These are phyloP conservation scores for Xenopus petersii DNA, from an alignment of 2,797 vertebrate genomes.

Conservation along the genomic window DNA sequence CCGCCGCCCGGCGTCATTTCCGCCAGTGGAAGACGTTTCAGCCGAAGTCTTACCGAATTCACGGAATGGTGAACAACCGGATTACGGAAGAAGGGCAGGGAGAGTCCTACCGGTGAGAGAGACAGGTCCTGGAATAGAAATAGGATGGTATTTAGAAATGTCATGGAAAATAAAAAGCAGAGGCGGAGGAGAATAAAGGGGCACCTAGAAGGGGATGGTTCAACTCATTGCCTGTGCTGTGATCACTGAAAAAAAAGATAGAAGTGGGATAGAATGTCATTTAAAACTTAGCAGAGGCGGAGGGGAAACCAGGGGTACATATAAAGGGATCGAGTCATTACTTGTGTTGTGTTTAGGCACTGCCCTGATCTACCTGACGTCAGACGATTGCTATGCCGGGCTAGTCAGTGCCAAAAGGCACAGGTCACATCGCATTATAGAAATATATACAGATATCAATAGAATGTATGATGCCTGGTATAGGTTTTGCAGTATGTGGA, in stretches of 20 bases:
- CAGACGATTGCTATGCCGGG: background rate
- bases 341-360: background rate
- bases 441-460: too few relatives aligned
- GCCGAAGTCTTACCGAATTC: background rate
- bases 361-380: background rate
- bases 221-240: too few relatives aligned
- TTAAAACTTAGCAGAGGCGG: too few relatives aligned
- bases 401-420: background rate
- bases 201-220: background rate
- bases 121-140: background rate
- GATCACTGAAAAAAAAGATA: too few relatives aligned
- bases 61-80: constrained; percentile 22
- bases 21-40: background rate
- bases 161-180: background rate
- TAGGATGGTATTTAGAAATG: background rate
- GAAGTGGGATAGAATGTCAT: too few relatives aligned
- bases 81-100: background rate
- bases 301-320: too few relatives aligned
- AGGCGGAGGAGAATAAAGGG: too few relatives aligned
- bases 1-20: constrained; percentile 3
- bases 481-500: too few relatives aligned
- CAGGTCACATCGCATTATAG: background rate
- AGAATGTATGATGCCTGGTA: too few relatives aligned
- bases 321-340: background rate
- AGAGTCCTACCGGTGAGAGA: constrained; percentile 1